Base-by-base conservation (phyloP, 2,797 vertebrate species). In the Huso huso region DNA sequence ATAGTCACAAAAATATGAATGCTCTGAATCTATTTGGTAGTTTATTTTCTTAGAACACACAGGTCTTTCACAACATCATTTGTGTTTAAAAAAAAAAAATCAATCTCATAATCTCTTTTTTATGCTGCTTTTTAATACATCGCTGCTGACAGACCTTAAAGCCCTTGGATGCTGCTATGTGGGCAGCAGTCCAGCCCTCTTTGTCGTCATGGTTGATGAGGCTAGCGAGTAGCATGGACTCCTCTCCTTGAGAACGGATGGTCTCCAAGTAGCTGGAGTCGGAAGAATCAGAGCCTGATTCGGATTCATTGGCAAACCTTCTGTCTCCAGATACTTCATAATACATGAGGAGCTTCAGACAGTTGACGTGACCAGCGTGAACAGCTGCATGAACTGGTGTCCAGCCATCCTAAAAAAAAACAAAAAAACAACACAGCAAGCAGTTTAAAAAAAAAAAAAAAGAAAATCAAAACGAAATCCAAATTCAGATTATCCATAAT, bases 161-260 rank as follows among this genome's bases (percentile, higher is more conserved):
- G 72, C 95, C 95, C 73, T 92, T 90, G 23, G 94, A 94, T 51
- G 95, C 95, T 63, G 95, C 94, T 79, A 94, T 91, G 69, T 95
- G 94, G 51, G 94, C 94, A 68, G 95, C 92, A 4, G 94, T 97
- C 95, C 95, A 97, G 67, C 95, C 94, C 13, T 97, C 94, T 51
- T 79, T 78, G 84, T 96, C 89, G 73, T 89, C 84, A 9, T 87
- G 87, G 84, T 95, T 97, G 76, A 97, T 89, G 72, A 97, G 86
- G 66, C 87, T 80, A 67, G 89, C 84, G 68, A 90, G 81, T 81
- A 91, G 71, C 2, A 87, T 69, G 71, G 88, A 80, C 64, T 77
- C 78, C 49, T 66, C 23, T 73, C 49, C 70, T 72, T 12, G 65
- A 64, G 63, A 68, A 9, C 69, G 55, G 75, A 63, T 64, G 68